Evolutionary conservation across 2,797 vertebrate genomes (phyloP).

Genomic region (Molossus molossus): DNA sequence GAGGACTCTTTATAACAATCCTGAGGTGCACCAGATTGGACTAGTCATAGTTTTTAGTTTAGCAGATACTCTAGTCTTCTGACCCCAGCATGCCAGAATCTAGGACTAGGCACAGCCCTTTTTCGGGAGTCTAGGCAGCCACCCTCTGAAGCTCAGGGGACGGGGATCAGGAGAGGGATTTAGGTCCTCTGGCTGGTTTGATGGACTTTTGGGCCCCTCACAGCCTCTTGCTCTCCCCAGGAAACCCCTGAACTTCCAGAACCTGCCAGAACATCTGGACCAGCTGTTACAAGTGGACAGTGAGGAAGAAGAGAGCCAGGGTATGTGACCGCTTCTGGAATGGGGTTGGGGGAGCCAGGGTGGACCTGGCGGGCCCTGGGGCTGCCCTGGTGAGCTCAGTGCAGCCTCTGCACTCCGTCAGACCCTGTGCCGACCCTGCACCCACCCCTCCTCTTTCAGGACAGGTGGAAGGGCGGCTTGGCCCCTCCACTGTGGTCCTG

Average conservation of each 20-base stretch:
- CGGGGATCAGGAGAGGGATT: background rate
- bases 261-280: conserved; percentile 94
- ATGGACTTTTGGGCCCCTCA: conserved; percentile 68
- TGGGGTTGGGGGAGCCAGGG: background rate
- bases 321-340: conserved; percentile 84
- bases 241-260: conserved; percentile 96
- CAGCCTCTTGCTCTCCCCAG: conserved; percentile 88
- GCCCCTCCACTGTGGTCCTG: conserved; percentile 95
- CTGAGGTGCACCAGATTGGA: background rate
- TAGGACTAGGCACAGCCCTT: background rate
- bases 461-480: conserved; percentile 94
- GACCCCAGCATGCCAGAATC: background rate
- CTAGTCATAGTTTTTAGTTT: background rate
- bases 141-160: background rate
- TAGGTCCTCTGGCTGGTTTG: conserved; percentile 54
- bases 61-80: background rate
- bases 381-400: background rate
- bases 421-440: background rate
- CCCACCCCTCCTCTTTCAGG: conserved; percentile 89
- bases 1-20: background rate
- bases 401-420: background rate
- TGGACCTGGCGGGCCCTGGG: background rate
- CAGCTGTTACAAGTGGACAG: conserved; percentile 92
- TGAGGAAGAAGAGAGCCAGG: conserved; percentile 91
- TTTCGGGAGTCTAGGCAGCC: background rate